Percentiles rank a stretch among this genome's conserved stretches.
Evolutionary conservation across 1,140 invertebrate genomes (phyloP).

Genomic region (Halesus radiatus): DNA sequence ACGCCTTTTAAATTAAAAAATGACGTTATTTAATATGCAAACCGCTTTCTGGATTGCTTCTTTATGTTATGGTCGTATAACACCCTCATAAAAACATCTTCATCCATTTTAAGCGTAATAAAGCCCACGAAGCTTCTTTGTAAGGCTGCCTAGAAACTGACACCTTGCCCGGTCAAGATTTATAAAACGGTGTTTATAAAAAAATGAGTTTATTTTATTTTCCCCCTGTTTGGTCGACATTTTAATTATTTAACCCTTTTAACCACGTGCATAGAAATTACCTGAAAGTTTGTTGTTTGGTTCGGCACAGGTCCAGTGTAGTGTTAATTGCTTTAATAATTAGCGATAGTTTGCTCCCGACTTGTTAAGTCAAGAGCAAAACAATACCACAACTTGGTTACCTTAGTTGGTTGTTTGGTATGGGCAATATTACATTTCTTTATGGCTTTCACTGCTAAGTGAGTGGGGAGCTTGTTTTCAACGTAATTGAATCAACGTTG

Average conservation of each 20-base stretch:
- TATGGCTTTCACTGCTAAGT: not conserved
- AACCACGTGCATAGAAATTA: not conserved
- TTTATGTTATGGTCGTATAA: slow-evolving; percentile 25
- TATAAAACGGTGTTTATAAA: no score
- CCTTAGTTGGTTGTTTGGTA: not conserved
- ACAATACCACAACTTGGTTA: slow-evolving; percentile 25
- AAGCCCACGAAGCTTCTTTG: slow-evolving; percentile 4
- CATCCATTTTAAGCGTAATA: slow-evolving; percentile 31
- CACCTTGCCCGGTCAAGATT: not conserved
- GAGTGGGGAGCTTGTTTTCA: not conserved
- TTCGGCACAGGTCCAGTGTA: slow-evolving; percentile 31
- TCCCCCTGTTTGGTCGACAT: no score
- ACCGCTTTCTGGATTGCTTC: slow-evolving; percentile 27
- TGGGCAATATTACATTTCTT: slow-evolving; percentile 4
- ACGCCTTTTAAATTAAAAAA: slow-evolving; percentile 2
- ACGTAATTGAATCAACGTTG: slow-evolving; percentile 17
- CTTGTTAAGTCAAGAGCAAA: slow-evolving; percentile 12
- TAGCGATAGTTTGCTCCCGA: slow-evolving; percentile 32
- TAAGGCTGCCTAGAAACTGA: not conserved
- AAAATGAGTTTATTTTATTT: no score
- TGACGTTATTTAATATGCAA: slow-evolving; percentile 19
- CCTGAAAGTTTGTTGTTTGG: not conserved
- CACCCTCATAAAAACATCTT: slow-evolving; percentile 25
- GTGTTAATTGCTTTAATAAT: slow-evolving; percentile 53
- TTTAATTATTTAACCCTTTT: not conserved